Conservation (phyloP, 2,888 invertebrate species). For the Sesia bembeciformis region DNA sequence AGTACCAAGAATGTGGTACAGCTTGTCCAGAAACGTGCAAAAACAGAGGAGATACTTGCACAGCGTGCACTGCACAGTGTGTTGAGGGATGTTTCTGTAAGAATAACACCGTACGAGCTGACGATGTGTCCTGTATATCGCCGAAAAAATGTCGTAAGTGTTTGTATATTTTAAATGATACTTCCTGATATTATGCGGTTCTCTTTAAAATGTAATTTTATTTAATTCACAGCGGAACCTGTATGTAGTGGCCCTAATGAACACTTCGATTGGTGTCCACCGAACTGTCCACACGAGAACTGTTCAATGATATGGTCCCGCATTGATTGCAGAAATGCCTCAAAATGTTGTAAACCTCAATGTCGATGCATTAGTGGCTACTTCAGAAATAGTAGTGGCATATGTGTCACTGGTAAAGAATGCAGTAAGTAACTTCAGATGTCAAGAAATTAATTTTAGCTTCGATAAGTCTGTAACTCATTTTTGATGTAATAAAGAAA, state of each 20-base stretch:
- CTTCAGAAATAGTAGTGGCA: conserved; percentile 2
- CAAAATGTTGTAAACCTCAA: conserved; percentile 5
- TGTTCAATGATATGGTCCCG: conserved; percentile 4
- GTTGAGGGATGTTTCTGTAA: conserved; percentile 2
- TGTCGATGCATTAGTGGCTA: conserved; percentile 7
- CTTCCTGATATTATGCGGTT: neutral
- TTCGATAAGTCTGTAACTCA: neutral
- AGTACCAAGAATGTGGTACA: conserved; percentile 1
- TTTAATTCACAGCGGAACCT: neutral
- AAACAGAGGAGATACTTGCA: neutral
- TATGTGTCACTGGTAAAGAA: conserved; percentile 2
- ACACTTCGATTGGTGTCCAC: conserved; percentile 6
- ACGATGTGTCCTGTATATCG: conserved; percentile 5
- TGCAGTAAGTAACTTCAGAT: conserved; percentile 1
- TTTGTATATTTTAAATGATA: too few relatives aligned
- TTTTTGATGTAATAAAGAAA: neutral
- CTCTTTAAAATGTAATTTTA: neutral
- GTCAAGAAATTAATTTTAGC: neutral
- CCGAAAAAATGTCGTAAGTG: conserved; percentile 8
- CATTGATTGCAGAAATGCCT: conserved; percentile 3
- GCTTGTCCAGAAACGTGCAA: conserved; percentile 6
- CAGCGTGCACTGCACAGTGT: conserved; percentile 2
- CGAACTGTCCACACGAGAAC: conserved; percentile 6
- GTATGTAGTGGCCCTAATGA: conserved; percentile 6
- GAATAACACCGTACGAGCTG: conserved; percentile 1